These are phyloP conservation scores for Yasuhikotakia modesta DNA, from an alignment of 2,797 vertebrate species.

Conservation along the genomic window DNA sequence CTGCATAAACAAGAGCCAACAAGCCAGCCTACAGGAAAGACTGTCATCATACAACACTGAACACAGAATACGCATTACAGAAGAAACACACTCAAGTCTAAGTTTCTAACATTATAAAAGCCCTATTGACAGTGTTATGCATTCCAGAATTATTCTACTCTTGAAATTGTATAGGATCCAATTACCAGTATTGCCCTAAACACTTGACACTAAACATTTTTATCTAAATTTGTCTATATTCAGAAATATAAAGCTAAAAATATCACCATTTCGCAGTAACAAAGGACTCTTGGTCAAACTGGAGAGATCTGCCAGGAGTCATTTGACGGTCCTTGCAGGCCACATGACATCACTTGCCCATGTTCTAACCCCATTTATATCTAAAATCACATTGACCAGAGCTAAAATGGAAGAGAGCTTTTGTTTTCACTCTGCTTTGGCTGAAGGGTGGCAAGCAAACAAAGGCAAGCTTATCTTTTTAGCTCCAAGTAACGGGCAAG, in stretches of 20 bases:
- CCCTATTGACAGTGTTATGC: background rate
- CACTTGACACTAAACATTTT: background rate
- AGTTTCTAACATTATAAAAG: background rate
- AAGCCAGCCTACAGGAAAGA: slow-evolving; percentile 31
- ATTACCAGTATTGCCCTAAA: background rate
- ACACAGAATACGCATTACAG: slow-evolving; percentile 11
- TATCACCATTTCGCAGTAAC: background rate
- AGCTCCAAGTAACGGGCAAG: slow-evolving; percentile 43
- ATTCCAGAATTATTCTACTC: background rate
- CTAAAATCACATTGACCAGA: slow-evolving; percentile 28
- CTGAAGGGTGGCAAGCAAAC: slow-evolving; percentile 47
- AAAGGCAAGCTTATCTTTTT: slow-evolving; percentile 56
- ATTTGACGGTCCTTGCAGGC: slow-evolving; percentile 4
- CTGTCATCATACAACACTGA: slow-evolving; percentile 22
- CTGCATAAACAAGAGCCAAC: slow-evolving; percentile 34
- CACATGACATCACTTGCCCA: slow-evolving; percentile 29
- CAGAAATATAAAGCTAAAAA: too few species aligned
- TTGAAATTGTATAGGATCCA: background rate
- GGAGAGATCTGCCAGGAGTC: background rate
- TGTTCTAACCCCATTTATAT: slow-evolving; percentile 21
- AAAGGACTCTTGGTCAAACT: slow-evolving; percentile 13
- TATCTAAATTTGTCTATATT: background rate
- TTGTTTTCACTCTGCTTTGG: slow-evolving; percentile 40
- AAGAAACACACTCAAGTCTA: slow-evolving; percentile 2
- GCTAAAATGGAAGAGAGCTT: slow-evolving; percentile 33